phyloP scores from a whole-genome alignment of 2,113 vertebrate species.

The Stegastes partitus region DNA sequence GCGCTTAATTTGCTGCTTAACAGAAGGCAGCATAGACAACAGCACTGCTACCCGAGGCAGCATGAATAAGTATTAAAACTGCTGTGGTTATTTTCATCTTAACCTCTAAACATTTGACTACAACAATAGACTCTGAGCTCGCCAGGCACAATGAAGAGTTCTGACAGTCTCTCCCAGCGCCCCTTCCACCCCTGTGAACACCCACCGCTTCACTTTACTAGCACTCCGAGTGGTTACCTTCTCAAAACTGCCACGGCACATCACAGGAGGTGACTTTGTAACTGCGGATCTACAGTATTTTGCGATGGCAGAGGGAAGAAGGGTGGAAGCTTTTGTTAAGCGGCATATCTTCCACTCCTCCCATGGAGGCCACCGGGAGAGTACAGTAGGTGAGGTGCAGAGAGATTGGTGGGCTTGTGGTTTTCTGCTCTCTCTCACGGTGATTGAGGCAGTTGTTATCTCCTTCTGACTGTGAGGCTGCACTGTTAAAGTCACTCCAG shows the following conservation, averaged over 20 bases:
- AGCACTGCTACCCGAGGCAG: constrained; percentile 7
- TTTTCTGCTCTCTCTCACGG: constrained; percentile 27
- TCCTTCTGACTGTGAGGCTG: constrained; percentile 29
- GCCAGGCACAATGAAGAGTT: constrained; percentile 14
- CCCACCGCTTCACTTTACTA: constrained; percentile 9
- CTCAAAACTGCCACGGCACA: constrained; percentile 44
- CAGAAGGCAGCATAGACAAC: background rate
- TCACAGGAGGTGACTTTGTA: constrained; percentile 50
- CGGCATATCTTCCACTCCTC: constrained; percentile 11
- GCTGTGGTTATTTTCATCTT: constrained; percentile 5
- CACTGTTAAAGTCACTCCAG: constrained; percentile 31
- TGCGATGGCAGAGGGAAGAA: constrained; percentile 5
- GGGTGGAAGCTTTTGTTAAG: constrained; percentile 10
- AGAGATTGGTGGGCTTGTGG: constrained; percentile 15
- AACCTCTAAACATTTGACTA: constrained; percentile 16
- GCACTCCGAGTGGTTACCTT: constrained; percentile 37
- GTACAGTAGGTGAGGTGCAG: constrained; percentile 23
- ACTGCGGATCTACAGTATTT: constrained; percentile 26
- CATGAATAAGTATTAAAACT: constrained; percentile 9
- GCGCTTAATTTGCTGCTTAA: constrained; percentile 25
- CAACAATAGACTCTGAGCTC: constrained; percentile 30
- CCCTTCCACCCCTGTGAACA: background rate
- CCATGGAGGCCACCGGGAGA: constrained; percentile 24
- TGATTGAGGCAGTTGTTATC: constrained; percentile 48
- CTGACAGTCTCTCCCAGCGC: constrained; percentile 7